phyloP scores from a whole-genome alignment of 2,113 vertebrate genomes.

The Vulpes vulpes region DNA sequence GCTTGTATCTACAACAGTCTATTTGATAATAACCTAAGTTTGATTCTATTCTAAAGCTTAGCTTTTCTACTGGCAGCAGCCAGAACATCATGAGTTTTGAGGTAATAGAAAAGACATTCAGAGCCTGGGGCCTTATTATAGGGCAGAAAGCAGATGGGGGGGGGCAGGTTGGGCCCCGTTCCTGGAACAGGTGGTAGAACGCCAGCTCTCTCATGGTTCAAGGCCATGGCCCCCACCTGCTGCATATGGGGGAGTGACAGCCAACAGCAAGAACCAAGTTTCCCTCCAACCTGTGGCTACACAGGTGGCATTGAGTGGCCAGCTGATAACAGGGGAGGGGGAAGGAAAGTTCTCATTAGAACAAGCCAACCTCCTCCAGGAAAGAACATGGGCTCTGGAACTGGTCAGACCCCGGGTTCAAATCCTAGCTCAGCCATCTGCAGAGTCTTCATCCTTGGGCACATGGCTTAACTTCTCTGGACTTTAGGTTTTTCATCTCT shows the following conservation, averaged over 20 bases:
- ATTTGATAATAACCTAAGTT: not conserved
- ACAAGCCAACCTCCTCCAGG: not conserved
- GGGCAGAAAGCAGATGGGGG: not conserved
- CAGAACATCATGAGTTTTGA: constrained; percentile 65
- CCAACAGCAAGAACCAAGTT: not conserved
- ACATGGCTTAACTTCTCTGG: not conserved
- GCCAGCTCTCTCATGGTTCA: constrained; percentile 45
- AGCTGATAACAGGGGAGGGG: constrained; percentile 33
- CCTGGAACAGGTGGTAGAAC: constrained; percentile 64
- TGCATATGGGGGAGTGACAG: not conserved
- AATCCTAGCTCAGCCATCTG: not conserved
- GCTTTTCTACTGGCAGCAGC: constrained; percentile 53
- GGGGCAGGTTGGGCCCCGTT: not conserved
- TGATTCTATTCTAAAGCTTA: not conserved
- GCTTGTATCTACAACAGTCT: not conserved
- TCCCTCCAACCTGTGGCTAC: not conserved
- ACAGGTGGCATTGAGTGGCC: constrained; percentile 61
- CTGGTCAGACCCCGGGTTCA: not conserved
- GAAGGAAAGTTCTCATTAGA: not conserved
- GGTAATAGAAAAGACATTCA: not conserved
- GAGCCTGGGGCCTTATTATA: constrained; percentile 64
- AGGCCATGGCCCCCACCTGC: not conserved
- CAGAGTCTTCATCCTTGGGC: not conserved
- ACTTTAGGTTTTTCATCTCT: not conserved
- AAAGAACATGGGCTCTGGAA: not conserved